phyloP scores from a whole-genome alignment of 53 echinoderm and acorn worm species.

The Pentamera pediparva region DNA sequence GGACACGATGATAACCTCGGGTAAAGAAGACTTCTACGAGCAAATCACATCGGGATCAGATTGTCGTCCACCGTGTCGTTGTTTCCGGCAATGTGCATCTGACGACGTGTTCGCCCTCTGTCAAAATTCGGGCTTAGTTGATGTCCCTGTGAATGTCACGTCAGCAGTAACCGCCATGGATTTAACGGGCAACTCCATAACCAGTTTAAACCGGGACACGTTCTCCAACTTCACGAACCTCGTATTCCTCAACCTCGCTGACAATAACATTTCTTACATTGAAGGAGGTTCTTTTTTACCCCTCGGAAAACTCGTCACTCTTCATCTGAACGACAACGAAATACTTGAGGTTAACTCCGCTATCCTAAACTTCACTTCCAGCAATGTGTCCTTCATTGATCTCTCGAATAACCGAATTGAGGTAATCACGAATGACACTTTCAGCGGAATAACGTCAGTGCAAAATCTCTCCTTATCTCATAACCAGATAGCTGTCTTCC shows the following conservation, averaged over 20 bases:
- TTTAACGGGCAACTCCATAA: neutral
- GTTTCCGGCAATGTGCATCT: neutral
- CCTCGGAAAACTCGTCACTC: slow-evolving; percentile 13
- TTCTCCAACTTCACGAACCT: slow-evolving; percentile 23
- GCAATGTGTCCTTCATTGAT: neutral
- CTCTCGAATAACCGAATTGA: neutral
- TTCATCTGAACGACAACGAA: slow-evolving; percentile 27
- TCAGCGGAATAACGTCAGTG: neutral
- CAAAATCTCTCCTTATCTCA: neutral
- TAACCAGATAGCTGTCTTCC: neutral
- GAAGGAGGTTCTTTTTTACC: slow-evolving; percentile 16
- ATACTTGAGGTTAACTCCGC: neutral
- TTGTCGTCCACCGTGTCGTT: neutral
- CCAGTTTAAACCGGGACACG: neutral
- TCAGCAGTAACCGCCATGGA: neutral
- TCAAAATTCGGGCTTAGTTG: neutral
- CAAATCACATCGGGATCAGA: neutral
- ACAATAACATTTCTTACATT: slow-evolving; percentile 23
- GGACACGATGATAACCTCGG: neutral
- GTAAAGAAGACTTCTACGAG: neutral
- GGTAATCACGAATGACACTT: neutral
- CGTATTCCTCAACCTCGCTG: slow-evolving; percentile 1
- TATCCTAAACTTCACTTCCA: neutral
- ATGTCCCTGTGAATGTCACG: neutral
- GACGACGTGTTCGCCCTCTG: neutral